phyloP scores from a whole-genome alignment of 2,888 invertebrate species.

The Stenichneumon culpator region DNA sequence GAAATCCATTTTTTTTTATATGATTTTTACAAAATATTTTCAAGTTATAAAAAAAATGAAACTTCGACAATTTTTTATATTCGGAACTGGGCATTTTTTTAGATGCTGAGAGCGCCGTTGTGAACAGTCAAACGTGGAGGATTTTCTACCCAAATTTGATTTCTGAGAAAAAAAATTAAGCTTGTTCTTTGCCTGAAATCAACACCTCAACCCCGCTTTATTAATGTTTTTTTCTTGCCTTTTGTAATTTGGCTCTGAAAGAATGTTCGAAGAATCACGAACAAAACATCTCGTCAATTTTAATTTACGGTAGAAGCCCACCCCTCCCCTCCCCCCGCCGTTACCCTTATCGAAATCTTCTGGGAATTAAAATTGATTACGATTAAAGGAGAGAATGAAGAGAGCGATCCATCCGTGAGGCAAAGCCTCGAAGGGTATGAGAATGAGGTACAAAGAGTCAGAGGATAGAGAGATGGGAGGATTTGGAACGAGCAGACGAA shows the following conservation, averaged over 20 bases:
- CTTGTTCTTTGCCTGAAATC: too few species aligned
- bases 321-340: background rate
- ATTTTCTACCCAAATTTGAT: too few species aligned
- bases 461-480: constrained; percentile 12
- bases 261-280: background rate
- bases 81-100: too few species aligned
- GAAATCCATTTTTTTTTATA: too few species aligned
- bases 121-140: too few species aligned
- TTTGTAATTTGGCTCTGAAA: background rate
- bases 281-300: background rate
- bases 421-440: background rate
- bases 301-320: constrained; percentile 1
- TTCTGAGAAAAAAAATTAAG: too few species aligned
- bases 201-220: too few species aligned
- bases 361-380: constrained; percentile 36
- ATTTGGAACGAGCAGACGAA: constrained; percentile 29
- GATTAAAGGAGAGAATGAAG: constrained; percentile 21
- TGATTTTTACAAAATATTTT: too few species aligned
- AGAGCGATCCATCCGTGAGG: constrained; percentile 11
- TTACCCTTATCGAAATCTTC: background rate
- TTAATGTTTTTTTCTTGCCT: too few species aligned
- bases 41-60: too few species aligned
- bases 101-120: too few species aligned
- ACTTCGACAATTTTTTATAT: too few species aligned
- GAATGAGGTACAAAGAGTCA: constrained; percentile 13